Percentiles rank a stretch among this genome's conserved stretches.
phyloP scores from a whole-genome alignment of 2,888 invertebrate species.

The Platycnemis pennipes region DNA sequence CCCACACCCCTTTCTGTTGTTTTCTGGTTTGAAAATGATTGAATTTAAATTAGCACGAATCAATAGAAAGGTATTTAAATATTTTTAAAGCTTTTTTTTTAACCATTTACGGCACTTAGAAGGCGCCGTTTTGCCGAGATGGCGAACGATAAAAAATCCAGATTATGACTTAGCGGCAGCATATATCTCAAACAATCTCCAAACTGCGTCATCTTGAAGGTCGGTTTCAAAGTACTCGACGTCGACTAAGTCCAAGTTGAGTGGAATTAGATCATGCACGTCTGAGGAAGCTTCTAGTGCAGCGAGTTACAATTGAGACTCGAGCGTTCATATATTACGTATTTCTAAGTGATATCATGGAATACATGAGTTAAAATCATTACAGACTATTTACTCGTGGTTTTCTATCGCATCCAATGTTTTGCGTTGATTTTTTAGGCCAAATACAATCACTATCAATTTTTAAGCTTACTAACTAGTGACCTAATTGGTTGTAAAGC shows the following conservation, averaged over 20 bases:
- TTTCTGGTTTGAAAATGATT: neutral
- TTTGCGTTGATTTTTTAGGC: too few relatives aligned
- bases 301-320: too few relatives aligned
- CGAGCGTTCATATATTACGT: too few relatives aligned
- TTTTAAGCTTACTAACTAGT: too few relatives aligned
- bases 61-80: neutral
- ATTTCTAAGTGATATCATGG: too few relatives aligned
- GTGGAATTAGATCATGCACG: neutral
- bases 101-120: neutral
- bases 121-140: neutral
- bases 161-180: neutral
- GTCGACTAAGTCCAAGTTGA: neutral
- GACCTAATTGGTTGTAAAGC: too few relatives aligned
- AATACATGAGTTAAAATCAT: too few relatives aligned
- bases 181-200: neutral
- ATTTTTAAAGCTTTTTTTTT: neutral
- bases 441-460: too few relatives aligned
- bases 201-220: conserved; percentile 5
- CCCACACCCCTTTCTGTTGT: too few relatives aligned
- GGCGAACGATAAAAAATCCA: neutral
- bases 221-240: neutral
- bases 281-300: too few relatives aligned
- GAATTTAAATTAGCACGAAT: neutral
- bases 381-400: too few relatives aligned
- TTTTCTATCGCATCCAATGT: too few relatives aligned